These are phyloP conservation scores for Poecilus cupreus DNA, from an alignment of 2,888 invertebrate genomes.

Conservation along the genomic window DNA sequence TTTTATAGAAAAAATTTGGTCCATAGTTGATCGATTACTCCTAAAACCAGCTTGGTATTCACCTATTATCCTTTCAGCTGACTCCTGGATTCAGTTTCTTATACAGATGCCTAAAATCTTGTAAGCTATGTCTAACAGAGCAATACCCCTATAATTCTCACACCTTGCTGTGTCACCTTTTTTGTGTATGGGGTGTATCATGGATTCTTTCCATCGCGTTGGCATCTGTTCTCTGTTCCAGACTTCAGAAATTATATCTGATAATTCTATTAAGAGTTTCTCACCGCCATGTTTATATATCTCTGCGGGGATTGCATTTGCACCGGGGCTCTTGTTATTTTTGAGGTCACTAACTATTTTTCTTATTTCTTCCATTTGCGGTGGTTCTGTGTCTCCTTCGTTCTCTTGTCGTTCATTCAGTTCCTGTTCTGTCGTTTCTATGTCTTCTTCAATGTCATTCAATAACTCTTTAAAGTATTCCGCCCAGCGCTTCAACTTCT, in stretches of 20 bases:
- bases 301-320: background rate
- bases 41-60: background rate
- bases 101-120: conserved; percentile 1
- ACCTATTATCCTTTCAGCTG: background rate
- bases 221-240: conserved; percentile 41
- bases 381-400: too few species aligned
- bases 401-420: too few species aligned
- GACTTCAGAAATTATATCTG: too few species aligned
- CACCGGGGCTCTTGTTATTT: too few species aligned
- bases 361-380: too few species aligned
- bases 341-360: too few species aligned
- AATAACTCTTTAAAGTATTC: too few species aligned
- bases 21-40: too few species aligned
- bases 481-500: too few species aligned
- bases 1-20: too few species aligned
- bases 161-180: conserved; percentile 36
- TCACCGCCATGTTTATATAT: background rate
- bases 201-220: conserved; percentile 15
- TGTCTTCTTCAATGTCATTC: too few species aligned
- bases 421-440: too few species aligned
- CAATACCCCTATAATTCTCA: conserved; percentile 48
- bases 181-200: conserved; percentile 20
- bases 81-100: background rate
- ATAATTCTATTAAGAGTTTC: background rate
- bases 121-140: conserved; percentile 30